Percentiles rank a stretch among this genome's conserved stretches.
Conservation (phyloP, 2,888 invertebrate species). For the Leptinotarsa juncta region DNA sequence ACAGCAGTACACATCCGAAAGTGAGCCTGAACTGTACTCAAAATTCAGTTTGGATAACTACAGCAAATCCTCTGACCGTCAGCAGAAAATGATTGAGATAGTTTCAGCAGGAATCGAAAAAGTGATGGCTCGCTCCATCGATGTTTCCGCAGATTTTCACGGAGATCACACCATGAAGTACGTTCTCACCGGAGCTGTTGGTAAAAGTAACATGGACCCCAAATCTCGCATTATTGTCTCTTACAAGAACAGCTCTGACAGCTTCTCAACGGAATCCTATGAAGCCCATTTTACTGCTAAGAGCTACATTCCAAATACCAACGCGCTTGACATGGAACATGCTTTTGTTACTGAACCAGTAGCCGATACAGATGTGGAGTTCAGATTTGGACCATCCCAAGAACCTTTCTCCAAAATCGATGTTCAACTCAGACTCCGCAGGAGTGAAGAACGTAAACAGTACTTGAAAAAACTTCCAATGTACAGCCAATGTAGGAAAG, state of each 20-base stretch:
- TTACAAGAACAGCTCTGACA: constrained; percentile 62
- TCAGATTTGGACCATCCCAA: constrained; percentile 68
- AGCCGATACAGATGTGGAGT: constrained; percentile 66
- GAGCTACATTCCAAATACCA: constrained; percentile 67
- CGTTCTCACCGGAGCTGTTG: constrained; percentile 69
- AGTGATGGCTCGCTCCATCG: constrained; percentile 67
- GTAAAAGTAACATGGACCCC: constrained; percentile 69
- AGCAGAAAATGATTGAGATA: constrained; percentile 68
- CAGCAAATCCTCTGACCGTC: constrained; percentile 64
- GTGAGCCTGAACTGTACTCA: constrained; percentile 28
- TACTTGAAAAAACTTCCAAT: constrained; percentile 66
- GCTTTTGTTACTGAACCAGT: constrained; percentile 69
- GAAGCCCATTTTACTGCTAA: constrained; percentile 68
- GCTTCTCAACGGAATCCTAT: constrained; percentile 57
- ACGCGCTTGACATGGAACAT: constrained; percentile 69
- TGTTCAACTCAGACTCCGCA: constrained; percentile 65
- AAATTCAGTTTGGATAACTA: constrained; percentile 49
- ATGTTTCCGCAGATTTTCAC: constrained; percentile 70
- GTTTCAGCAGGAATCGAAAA: constrained; percentile 70
- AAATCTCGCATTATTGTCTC: constrained; percentile 70
- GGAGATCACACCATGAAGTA: constrained; percentile 69
- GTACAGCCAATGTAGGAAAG: constrained; percentile 67
- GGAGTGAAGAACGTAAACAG: constrained; percentile 67
- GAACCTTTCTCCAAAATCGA: constrained; percentile 54
- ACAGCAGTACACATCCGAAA: constrained; percentile 45